Conservation (phyloP, 2,797 vertebrate species). For the Clarias laeviceps region DNA sequence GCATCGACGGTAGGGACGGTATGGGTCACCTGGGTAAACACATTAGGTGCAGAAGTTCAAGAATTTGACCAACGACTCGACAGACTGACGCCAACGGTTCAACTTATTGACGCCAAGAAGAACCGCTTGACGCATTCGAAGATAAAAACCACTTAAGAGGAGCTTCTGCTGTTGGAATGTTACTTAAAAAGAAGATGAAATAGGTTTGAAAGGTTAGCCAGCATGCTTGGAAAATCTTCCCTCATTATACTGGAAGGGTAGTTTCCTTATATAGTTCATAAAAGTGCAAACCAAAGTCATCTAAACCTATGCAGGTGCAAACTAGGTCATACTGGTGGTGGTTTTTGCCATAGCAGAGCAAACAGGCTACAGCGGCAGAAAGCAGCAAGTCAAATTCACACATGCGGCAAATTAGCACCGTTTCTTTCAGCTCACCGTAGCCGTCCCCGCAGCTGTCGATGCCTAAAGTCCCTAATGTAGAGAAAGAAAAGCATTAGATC, state of each 20-base stretch:
- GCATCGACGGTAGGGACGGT: slow-evolving; percentile 21
- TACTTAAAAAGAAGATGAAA: slow-evolving; percentile 2
- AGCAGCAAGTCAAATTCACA: slow-evolving; percentile 30
- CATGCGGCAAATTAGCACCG: slow-evolving; percentile 30
- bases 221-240: neutral
- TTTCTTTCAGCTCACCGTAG: slow-evolving; percentile 34
- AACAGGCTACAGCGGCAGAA: slow-evolving; percentile 19
- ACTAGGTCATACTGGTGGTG: slow-evolving; percentile 12
- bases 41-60: neutral
- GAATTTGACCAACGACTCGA: neutral
- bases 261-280: neutral
- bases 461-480: slow-evolving; percentile 34
- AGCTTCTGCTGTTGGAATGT: neutral
- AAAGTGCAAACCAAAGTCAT: neutral
- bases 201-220: neutral
- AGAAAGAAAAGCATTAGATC: slow-evolving; percentile 27
- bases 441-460: slow-evolving; percentile 29
- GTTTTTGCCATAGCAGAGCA: slow-evolving; percentile 25
- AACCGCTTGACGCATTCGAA: neutral
- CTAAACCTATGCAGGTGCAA: neutral
- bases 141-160: neutral
- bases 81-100: too few species aligned
- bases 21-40: neutral
- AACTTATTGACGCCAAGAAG: neutral
- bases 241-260: neutral